Evolutionary conservation across 2,113 vertebrate species (phyloP).

Genomic region (Edolisoma coerulescens): DNA sequence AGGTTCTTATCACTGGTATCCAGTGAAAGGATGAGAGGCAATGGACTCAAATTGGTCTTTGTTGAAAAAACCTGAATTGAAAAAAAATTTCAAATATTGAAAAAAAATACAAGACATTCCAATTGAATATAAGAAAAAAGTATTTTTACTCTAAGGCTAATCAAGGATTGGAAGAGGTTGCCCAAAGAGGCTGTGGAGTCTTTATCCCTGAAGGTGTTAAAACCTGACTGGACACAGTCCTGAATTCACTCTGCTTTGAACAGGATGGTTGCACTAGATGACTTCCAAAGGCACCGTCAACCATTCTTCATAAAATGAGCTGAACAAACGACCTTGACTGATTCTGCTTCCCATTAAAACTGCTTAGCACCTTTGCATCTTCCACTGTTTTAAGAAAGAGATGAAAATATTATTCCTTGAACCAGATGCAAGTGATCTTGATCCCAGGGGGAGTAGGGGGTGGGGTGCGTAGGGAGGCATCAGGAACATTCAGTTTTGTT

Average conservation of each 20-base stretch:
- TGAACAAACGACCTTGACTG: not conserved
- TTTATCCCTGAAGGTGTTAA: not conserved
- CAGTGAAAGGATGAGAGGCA: not conserved
- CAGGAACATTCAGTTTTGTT: not conserved
- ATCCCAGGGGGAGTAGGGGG: rapidly evolving
- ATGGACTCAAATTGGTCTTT: not conserved
- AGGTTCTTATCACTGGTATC: not conserved
- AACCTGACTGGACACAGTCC: not conserved
- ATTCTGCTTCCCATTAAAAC: not conserved
- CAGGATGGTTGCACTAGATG: rapidly evolving
- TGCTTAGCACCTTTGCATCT: not conserved
- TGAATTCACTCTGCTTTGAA: not conserved
- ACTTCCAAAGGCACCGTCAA: not conserved
- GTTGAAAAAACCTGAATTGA: no score
- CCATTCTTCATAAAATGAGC: not conserved
- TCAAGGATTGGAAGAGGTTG: not conserved
- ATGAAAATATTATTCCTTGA: not conserved
- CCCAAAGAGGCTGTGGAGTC: not conserved
- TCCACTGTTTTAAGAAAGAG: not conserved
- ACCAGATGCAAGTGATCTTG: not conserved
- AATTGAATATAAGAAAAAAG: not conserved
- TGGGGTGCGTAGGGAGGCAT: rapidly evolving
- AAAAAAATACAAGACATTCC: not conserved
- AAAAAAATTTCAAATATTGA: no score
- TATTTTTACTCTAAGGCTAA: not conserved